phyloP scores from a whole-genome alignment of 2,797 vertebrate genomes.

The Galagoides demidoff region DNA sequence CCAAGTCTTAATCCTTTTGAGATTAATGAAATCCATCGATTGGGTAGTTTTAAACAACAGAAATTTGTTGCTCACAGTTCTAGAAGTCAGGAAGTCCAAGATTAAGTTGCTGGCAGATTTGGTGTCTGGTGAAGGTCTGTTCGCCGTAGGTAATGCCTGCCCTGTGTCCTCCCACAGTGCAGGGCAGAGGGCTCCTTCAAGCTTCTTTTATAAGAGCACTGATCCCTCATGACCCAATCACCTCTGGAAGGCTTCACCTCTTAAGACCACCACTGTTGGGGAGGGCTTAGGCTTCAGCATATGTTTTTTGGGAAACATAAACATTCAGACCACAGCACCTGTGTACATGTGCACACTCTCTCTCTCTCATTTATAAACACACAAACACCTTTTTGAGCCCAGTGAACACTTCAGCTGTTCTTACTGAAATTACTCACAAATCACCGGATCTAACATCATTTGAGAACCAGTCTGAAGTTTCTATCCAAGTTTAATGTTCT shows the following conservation, averaged over 20 bases:
- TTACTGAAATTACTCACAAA: not conserved
- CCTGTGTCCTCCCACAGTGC: not conserved
- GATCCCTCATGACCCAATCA: not conserved
- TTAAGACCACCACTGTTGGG: not conserved
- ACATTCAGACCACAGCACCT: not conserved
- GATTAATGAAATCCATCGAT: not conserved
- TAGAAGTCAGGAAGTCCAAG: not conserved
- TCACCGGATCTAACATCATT: not conserved
- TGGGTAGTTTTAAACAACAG: not conserved
- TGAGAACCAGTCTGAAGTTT: not conserved
- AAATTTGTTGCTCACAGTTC: not conserved
- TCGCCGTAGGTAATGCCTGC: not conserved
- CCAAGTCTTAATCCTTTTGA: not conserved
- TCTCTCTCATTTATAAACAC: not conserved
- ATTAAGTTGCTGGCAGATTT: not conserved
- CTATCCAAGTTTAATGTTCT: not conserved
- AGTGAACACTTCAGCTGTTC: not conserved
- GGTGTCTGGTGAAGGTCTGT: not conserved
- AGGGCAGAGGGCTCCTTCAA: too few relatives aligned
- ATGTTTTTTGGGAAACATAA: not conserved
- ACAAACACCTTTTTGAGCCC: not conserved
- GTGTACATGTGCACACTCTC: not conserved
- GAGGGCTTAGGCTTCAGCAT: not conserved
- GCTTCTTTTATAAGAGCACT: not conserved
- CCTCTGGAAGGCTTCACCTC: not conserved